Conservation (phyloP, 2,888 invertebrate species). For the Melieria picta region DNA sequence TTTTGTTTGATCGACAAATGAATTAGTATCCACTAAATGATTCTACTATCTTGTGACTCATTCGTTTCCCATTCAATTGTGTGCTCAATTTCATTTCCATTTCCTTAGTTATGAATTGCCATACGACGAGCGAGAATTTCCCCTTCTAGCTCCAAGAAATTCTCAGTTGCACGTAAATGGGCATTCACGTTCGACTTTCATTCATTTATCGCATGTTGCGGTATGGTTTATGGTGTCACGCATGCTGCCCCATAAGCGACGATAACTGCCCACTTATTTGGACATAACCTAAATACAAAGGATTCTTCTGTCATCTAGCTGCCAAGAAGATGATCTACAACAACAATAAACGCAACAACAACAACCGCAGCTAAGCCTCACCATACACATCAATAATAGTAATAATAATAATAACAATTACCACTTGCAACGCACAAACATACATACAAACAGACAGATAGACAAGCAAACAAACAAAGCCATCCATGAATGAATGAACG, state of each 20-base stretch:
- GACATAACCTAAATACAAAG: slow-evolving; percentile 27
- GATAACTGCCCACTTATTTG: slow-evolving; percentile 18
- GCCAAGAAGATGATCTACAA: neutral
- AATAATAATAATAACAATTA: slow-evolving; percentile 6
- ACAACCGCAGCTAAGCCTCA: neutral
- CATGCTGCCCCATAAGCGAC: neutral
- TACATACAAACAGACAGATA: neutral
- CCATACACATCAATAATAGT: neutral
- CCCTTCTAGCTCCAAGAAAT: too few relatives aligned
- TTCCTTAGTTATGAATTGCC: too few relatives aligned
- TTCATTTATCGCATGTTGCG: too few relatives aligned
- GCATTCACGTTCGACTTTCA: too few relatives aligned
- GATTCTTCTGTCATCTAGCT: slow-evolving; percentile 13
- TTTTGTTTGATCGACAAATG: neutral
- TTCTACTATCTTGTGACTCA: too few relatives aligned
- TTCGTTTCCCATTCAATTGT: too few relatives aligned
- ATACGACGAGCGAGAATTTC: too few relatives aligned
- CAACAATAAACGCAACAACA: neutral
- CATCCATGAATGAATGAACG: neutral
- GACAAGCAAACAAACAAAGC: too few relatives aligned
- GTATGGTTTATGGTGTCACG: too few relatives aligned
- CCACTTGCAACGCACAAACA: neutral
- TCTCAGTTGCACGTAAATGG: too few relatives aligned
- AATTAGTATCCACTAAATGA: neutral
- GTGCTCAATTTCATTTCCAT: too few relatives aligned